Evolutionary conservation across 2,888 invertebrate genomes (phyloP).

Genomic region (Merodon equestris): DNA sequence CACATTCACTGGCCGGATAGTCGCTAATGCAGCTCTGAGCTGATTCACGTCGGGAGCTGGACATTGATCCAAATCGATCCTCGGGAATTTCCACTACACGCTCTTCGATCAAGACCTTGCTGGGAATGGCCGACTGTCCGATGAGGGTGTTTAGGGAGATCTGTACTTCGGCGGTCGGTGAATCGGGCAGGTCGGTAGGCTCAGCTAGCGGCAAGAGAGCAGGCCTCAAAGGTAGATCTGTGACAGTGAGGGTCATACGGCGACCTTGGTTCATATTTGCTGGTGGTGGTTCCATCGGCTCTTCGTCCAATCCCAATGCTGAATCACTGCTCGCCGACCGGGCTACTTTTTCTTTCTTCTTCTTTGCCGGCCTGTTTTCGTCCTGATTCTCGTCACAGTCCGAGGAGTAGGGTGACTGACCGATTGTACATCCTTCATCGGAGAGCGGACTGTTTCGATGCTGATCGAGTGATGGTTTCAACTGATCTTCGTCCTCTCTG

Average conservation of each 20-base stretch:
- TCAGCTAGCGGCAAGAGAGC: slow-evolving; percentile 77
- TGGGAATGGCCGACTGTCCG: slow-evolving; percentile 73
- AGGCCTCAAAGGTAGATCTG: slow-evolving; percentile 77
- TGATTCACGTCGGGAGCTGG: slow-evolving; percentile 79
- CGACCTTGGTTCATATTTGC: slow-evolving; percentile 70
- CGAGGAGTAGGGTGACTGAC: slow-evolving; percentile 76
- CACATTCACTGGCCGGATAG: slow-evolving; percentile 78
- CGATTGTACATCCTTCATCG: slow-evolving; percentile 77
- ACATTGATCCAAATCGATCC: slow-evolving; percentile 77
- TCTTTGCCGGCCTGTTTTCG: slow-evolving; percentile 52
- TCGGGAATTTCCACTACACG: slow-evolving; percentile 80
- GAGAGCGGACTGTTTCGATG: slow-evolving; percentile 73
- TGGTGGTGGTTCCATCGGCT: slow-evolving; percentile 68
- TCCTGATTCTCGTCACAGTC: slow-evolving; percentile 71
- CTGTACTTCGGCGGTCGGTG: slow-evolving; percentile 71
- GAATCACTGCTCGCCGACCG: slow-evolving; percentile 78
- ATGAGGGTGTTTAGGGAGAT: slow-evolving; percentile 53
- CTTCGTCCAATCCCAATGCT: slow-evolving; percentile 77
- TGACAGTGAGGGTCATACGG: slow-evolving; percentile 78
- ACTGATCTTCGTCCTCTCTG: slow-evolving; percentile 43
- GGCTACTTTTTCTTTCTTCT: slow-evolving; percentile 75
- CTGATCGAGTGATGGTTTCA: slow-evolving; percentile 42
- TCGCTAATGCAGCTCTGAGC: slow-evolving; percentile 79
- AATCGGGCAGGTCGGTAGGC: slow-evolving; percentile 76
- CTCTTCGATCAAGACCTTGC: slow-evolving; percentile 81